Evolutionary conservation across 2,113 vertebrate genomes (phyloP).

Genomic region (Pachycephala philippinensis): DNA sequence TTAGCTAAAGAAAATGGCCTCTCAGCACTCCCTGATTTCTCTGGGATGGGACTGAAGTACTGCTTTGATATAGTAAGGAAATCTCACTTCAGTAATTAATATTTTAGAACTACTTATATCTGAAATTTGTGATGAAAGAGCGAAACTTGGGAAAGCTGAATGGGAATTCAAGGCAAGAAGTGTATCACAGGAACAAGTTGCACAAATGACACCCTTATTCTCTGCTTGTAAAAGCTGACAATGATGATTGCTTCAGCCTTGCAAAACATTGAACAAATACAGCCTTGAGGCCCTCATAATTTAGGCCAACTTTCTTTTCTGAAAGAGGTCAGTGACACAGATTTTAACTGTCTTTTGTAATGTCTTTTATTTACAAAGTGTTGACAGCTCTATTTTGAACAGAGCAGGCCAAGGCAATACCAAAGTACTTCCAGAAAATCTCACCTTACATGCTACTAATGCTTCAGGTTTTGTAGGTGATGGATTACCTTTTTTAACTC

Average conservation of each 20-base stretch:
- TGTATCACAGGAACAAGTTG: not conserved
- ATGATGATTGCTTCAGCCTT: not conserved
- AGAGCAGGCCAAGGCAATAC: not conserved
- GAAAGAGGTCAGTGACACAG: not conserved
- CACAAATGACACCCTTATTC: not conserved
- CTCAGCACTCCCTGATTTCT: not conserved
- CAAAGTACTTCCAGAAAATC: not conserved
- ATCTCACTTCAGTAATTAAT: not conserved
- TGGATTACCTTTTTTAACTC: not conserved
- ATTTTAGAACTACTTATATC: not conserved
- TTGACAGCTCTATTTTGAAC: not conserved
- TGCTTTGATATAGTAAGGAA: accelerated
- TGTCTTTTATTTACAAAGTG: not conserved
- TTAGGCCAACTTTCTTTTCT: not conserved
- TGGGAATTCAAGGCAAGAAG: not conserved
- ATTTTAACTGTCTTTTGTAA: not conserved
- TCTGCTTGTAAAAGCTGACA: not conserved
- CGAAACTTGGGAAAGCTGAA: not conserved
- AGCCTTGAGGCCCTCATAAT: not conserved
- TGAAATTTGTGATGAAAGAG: not conserved
- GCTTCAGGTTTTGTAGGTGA: not conserved
- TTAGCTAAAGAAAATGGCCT: not conserved
- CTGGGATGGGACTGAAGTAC: not conserved
- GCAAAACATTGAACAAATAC: not conserved
- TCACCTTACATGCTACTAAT: not conserved